Base-by-base conservation (phyloP, 2,797 vertebrate genomes). In the Pyrrhura leucotis region DNA sequence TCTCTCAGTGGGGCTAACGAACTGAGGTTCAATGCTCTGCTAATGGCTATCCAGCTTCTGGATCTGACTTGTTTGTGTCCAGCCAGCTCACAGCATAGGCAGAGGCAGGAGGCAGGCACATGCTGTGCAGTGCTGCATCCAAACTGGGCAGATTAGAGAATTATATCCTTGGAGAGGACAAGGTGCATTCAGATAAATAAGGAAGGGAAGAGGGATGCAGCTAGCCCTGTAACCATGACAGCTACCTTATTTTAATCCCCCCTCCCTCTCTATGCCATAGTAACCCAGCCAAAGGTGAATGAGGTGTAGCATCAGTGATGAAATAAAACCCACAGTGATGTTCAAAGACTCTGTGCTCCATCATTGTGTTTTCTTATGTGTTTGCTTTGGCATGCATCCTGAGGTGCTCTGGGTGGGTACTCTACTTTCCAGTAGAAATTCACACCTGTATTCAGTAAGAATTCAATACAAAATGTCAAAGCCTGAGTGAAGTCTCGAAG, bases 191-290 rank as follows among this genome's bases (percentile, higher is more conserved):
- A 73, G 51, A 91, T 35, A 88, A 75, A 54, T 33, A 31, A 63
- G 35, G 31, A 67, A 75, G 29, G 29, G n/a, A 75, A 86, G 17
- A 73, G 9, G 6, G 26, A 48, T 14, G 12, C 31, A 67, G 11
- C 25, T 50, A 79, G 7, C 28, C 26, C 19, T 72, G 14, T 72
- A 75, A 53, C 42, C 2, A 28, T 21, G 22, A 50, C 18, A 62
- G 21, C 16, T 10, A 44, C 3, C 12, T 89, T n/a, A 62, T 68
- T 77, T 47, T 79, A 62, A 28, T 74, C 3, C 6, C 4, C 0
- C 2, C 1, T 37, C 17, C 6, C 6, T 5, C 29, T 8, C 7
- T 3, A 3, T 19, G 2, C 10, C 35, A 3, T 12, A 53, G 76
- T 66, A 81, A 72, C 8, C 6, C 26, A 58, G 14, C 8, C 28